phyloP scores from a whole-genome alignment of 2,797 vertebrate species.

The Furcifer pardalis region DNA sequence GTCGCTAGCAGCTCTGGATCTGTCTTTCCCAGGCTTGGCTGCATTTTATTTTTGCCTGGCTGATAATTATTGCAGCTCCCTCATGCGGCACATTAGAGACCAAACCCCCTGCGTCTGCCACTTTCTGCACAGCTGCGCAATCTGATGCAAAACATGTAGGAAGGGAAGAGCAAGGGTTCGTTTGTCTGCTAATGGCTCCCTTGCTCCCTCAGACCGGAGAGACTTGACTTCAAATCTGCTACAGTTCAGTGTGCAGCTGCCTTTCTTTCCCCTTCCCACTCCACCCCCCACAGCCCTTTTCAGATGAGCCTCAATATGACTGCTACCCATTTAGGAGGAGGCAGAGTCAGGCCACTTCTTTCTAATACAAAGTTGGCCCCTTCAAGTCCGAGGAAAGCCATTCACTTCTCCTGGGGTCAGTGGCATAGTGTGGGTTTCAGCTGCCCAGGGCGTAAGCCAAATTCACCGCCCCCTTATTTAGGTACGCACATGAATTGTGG shows the following conservation, averaged over 20 bases:
- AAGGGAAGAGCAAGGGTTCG: slow-evolving; percentile 29
- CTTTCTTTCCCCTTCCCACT: too few species aligned
- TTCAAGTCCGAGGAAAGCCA: too few species aligned
- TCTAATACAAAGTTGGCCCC: too few species aligned
- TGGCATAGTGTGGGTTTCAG: too few species aligned
- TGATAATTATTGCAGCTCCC: slow-evolving; percentile 18
- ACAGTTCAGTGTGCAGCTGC: not conserved
- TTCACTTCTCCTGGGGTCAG: too few species aligned
- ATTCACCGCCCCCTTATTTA: too few species aligned
- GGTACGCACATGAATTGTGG: too few species aligned
- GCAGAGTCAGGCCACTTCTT: not conserved
- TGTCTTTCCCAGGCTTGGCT: slow-evolving; percentile 3
- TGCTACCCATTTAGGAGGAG: not conserved
- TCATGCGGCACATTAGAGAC: slow-evolving; percentile 6
- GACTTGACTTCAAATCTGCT: slow-evolving; percentile 10
- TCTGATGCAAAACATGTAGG: slow-evolving; percentile 36
- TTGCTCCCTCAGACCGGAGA: slow-evolving; percentile 13
- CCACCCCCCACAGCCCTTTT: too few species aligned
- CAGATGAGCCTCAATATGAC: not conserved
- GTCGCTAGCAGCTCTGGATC: not conserved
- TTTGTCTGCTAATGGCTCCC: slow-evolving; percentile 47
- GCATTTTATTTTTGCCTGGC: slow-evolving; percentile 6
- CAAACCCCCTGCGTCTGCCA: slow-evolving; percentile 8
- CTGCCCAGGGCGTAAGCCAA: too few species aligned
- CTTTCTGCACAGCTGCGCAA: slow-evolving; percentile 50